phyloP scores from a whole-genome alignment of 1,140 invertebrate genomes.

The Diabrotica virgifera region DNA sequence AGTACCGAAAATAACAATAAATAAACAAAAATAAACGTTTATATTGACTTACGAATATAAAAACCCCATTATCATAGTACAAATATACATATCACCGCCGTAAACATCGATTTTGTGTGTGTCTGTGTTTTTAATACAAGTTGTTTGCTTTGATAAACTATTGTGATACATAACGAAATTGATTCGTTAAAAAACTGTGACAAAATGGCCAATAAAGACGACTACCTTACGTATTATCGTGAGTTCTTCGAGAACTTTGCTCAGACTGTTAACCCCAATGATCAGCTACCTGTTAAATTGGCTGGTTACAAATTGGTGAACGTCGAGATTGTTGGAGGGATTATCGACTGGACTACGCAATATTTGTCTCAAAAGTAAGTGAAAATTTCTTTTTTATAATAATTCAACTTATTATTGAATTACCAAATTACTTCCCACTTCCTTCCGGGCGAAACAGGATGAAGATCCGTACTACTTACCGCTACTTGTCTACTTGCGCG shows the following conservation, averaged over 20 bases:
- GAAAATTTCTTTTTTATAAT: neutral
- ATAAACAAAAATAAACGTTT: neutral
- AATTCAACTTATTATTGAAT: neutral
- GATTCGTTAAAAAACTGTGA: constrained; percentile 4
- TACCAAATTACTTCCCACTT: neutral
- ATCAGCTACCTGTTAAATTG: constrained; percentile 72
- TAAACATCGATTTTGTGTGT: constrained; percentile 18
- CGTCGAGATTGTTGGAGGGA: constrained; percentile 69
- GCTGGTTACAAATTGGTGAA: constrained; percentile 64
- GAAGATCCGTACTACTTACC: neutral
- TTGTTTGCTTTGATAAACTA: constrained; percentile 14
- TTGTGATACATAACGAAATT: constrained; percentile 17
- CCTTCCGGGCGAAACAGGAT: neutral
- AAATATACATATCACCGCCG: constrained; percentile 31
- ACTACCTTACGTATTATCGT: constrained; percentile 65
- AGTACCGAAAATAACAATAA: neutral
- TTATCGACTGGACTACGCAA: constrained; percentile 72
- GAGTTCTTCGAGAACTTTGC: constrained; percentile 69
- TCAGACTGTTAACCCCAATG: constrained; percentile 62
- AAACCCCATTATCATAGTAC: constrained; percentile 23
- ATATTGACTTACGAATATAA: neutral
- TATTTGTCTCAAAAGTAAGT: constrained; percentile 76
- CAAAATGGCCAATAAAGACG: constrained; percentile 53
- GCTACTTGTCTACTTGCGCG: neutral
- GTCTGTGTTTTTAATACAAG: constrained; percentile 14